Base-by-base conservation (phyloP, 2,888 invertebrate genomes). In the Reticulitermes lucifugus region DNA sequence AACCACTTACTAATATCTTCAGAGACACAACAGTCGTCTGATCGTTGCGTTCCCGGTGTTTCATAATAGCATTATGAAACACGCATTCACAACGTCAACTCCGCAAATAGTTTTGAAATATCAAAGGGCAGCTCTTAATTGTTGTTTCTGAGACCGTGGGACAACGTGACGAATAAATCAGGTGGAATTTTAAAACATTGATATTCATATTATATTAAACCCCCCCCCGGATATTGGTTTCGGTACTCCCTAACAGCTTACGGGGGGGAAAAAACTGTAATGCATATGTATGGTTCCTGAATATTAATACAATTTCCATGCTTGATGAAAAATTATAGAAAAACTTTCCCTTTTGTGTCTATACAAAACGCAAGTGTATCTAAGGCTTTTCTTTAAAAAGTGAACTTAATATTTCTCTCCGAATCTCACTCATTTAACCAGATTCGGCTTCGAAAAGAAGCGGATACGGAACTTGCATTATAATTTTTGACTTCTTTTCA, bases 401-500 rank as follows among this genome's bases (percentile, higher is more conserved):
- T 22, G 80, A 80, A 80, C 80, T 80, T 80, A 55, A 59, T 59
- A 59, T 60, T 80, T 80, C 80, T 55, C 60, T 41, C 60, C 21
- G 80, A 80, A 29, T 41, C 80, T 35, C 35, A 79, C 86, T 86
- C 86, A 84, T 86, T 86, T 85, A 85, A 83, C 73, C 85, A 82
- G 83, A 83, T 59, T 80, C 73, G 84, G 51, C 71, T 84, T 80
- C 35, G 65, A 86, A 70, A 79, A 83, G 83, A 86, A 83, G 80
- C 79, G 79, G 85, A 75, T 84, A 87, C 86, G 85, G 79, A 84
- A 75, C 86, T 84, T 85, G 87, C 87, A 87, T 87, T 82, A 87
- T 84, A 87, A 87, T 87, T 86, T 79, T 75, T 85, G 84, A 86
- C 86, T 86, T 86, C 87, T 85, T 85, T 86, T 86, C 86, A 86